phyloP scores from a whole-genome alignment of 2,113 vertebrate genomes.

The Mesembrinibis cayennensis region DNA sequence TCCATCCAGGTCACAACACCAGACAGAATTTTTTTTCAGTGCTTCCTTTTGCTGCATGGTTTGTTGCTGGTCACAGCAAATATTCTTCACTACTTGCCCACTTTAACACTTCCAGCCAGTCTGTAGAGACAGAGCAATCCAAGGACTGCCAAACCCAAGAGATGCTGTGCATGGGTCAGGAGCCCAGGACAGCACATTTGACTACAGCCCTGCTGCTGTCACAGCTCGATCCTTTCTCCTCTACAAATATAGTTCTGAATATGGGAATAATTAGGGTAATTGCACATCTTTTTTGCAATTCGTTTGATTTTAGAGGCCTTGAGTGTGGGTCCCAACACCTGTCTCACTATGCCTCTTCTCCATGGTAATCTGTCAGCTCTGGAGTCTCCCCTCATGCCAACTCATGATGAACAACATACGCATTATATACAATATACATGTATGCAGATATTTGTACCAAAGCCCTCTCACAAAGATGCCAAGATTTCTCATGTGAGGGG shows the following conservation, averaged over 20 bases:
- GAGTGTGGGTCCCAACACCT: background rate
- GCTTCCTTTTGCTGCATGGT: background rate
- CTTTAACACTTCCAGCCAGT: background rate
- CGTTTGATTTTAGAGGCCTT: background rate
- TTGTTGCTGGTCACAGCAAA: background rate
- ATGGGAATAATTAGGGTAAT: background rate
- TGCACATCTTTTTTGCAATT: background rate
- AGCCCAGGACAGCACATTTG: background rate
- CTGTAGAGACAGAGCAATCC: background rate
- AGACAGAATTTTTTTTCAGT: background rate
- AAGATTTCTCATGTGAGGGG: background rate
- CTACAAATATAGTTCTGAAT: background rate
- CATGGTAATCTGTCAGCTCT: background rate
- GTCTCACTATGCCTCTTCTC: background rate
- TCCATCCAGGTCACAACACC: background rate
- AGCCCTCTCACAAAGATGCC: background rate
- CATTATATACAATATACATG: background rate
- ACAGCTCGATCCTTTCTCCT: background rate
- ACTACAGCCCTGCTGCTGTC: background rate
- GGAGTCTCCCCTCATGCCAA: background rate
- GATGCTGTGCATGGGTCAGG: background rate
- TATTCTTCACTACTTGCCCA: background rate
- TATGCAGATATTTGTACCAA: background rate
- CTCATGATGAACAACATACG: background rate
- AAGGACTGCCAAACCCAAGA: background rate